Conservation (phyloP, 2,797 vertebrate genomes). For the Erethizon dorsatum region DNA sequence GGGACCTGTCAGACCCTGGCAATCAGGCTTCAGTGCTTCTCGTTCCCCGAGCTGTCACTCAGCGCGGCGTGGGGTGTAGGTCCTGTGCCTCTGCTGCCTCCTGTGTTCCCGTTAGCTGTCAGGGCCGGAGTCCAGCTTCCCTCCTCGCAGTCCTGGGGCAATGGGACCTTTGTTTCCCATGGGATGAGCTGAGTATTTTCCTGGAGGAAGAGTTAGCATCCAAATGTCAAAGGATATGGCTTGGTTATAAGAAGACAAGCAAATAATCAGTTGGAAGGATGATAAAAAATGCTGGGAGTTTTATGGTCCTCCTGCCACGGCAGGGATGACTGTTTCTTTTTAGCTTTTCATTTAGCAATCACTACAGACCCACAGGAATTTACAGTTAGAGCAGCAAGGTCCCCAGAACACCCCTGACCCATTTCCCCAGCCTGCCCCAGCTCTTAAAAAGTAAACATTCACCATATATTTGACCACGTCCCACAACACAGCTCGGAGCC, state of each 20-base stretch:
- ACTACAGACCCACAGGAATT: background rate
- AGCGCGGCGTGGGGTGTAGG: background rate
- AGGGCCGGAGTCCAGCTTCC: background rate
- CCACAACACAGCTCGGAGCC: background rate
- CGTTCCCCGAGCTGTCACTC: constrained; percentile 76
- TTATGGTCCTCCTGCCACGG: background rate
- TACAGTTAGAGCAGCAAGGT: background rate
- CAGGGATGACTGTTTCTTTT: background rate
- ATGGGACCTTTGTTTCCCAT: background rate
- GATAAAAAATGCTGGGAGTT: background rate
- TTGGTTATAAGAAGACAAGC: background rate
- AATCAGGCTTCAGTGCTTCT: constrained; percentile 79
- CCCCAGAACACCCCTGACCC: accelerated
- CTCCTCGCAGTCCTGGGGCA: background rate
- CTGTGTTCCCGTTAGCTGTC: constrained; percentile 25
- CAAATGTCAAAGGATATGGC: too few relatives aligned
- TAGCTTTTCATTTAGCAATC: background rate
- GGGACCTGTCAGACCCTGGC: constrained; percentile 68
- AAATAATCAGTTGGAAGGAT: background rate
- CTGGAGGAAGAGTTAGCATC: background rate
- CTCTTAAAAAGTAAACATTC: background rate
- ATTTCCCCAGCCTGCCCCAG: background rate
- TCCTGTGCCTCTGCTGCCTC: background rate
- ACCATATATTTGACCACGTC: background rate
- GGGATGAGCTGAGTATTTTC: background rate